Evolutionary conservation across 2,797 vertebrate genomes (phyloP).

Genomic region (Coilia nasus): DNA sequence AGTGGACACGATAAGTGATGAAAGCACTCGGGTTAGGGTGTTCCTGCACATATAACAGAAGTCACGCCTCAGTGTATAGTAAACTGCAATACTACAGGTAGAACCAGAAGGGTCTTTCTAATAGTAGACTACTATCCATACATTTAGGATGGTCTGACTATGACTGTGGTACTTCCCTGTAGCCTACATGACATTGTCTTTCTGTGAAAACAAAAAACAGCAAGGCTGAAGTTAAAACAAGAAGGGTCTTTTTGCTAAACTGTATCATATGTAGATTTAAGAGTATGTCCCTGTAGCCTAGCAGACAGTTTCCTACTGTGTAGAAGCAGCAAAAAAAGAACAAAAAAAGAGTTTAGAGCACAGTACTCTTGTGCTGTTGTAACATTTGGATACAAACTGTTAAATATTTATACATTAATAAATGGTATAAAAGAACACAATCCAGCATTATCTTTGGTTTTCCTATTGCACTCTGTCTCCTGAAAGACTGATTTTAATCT

Average conservation of each 20-base stretch:
- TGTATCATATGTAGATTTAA: too few relatives aligned
- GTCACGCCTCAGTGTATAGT: not conserved
- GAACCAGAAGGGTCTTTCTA: not conserved
- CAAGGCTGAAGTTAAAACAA: too few relatives aligned
- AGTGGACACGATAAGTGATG: not conserved
- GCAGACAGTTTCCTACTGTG: not conserved
- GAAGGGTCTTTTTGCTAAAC: too few relatives aligned
- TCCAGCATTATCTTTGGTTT: conserved; percentile 6
- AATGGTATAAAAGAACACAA: not conserved
- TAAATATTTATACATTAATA: not conserved
- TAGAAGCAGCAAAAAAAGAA: not conserved
- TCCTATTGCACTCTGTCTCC: not conserved
- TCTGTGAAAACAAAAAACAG: not conserved
- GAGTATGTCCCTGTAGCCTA: not conserved
- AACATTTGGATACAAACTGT: not conserved
- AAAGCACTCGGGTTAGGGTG: not conserved
- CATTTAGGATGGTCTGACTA: not conserved
- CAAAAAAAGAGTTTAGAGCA: not conserved
- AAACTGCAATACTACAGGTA: not conserved
- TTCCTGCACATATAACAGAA: not conserved
- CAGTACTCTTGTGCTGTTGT: not conserved
- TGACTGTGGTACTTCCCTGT: not conserved
- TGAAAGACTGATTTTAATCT: not conserved
- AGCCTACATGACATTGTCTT: not conserved
- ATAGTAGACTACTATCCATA: not conserved